Evolutionary conservation across 2,113 vertebrate species (phyloP).

Genomic region (Myrmophylax atrothorax): DNA sequence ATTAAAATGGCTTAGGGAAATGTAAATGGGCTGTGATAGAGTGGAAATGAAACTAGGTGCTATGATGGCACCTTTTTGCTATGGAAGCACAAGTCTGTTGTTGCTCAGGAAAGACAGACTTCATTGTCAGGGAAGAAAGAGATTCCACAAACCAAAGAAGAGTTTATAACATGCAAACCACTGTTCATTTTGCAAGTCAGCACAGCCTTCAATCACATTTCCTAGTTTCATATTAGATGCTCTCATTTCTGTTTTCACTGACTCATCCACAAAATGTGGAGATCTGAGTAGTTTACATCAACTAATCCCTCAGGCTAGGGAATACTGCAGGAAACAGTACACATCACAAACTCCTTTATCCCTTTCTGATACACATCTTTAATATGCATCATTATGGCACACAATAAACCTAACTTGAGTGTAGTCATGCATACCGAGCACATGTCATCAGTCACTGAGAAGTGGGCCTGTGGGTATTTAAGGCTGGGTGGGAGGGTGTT

Average conservation of each 20-base stretch:
- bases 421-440: neutral
- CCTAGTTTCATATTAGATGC: neutral
- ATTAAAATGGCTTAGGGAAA: neutral
- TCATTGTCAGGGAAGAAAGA: neutral
- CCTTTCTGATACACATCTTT: conserved; percentile 15
- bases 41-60: neutral
- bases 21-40: neutral
- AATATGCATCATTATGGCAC: conserved; percentile 8
- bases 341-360: neutral
- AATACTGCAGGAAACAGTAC: neutral
- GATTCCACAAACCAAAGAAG: neutral
- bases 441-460: neutral
- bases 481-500: conserved; percentile 26
- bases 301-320: neutral
- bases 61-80: neutral
- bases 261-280: neutral
- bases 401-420: neutral
- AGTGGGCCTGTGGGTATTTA: conserved; percentile 40
- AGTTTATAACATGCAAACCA: neutral
- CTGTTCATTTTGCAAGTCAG: neutral
- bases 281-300: neutral
- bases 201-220: neutral
- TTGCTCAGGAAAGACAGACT: neutral
- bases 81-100: neutral
- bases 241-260: neutral